Evolutionary conservation across 2,797 vertebrate genomes (phyloP).

Genomic region (Amniataba percoides): DNA sequence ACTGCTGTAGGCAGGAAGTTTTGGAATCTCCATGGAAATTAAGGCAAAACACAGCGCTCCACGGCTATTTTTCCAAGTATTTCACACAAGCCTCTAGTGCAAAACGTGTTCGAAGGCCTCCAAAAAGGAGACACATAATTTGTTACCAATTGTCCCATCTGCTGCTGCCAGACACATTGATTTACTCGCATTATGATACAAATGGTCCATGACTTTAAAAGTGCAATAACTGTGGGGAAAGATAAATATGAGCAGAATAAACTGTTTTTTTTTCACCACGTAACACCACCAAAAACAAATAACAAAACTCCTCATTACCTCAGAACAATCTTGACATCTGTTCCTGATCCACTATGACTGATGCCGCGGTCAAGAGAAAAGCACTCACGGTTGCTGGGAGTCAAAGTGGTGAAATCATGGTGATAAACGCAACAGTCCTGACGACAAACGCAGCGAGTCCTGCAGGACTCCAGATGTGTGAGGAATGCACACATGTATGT

Average conservation of each 20-base stretch:
- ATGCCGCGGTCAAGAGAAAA: conserved; percentile 48
- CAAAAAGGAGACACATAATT: conserved; percentile 54
- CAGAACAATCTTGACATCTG: conserved; percentile 44
- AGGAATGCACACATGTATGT: conserved; percentile 56
- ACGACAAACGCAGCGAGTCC: conserved; percentile 44
- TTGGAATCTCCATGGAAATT: conserved; percentile 87
- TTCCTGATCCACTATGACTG: conserved; percentile 39
- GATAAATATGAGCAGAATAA: neutral
- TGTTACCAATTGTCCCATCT: conserved; percentile 49
- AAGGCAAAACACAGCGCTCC: conserved; percentile 82
- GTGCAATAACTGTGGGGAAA: conserved; percentile 12
- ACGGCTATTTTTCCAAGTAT: conserved; percentile 81
- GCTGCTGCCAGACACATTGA: conserved; percentile 39
- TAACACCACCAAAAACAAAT: conserved; percentile 21
- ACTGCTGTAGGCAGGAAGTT: conserved; percentile 84
- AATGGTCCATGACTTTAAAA: conserved; percentile 15
- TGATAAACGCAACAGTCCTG: conserved; percentile 50
- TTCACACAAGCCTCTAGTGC: conserved; percentile 68
- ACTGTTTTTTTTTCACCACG: conserved; percentile 18
- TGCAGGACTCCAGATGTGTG: conserved; percentile 68
- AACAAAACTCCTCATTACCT: conserved; percentile 4
- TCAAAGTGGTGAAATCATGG: conserved; percentile 63
- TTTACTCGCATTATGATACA: conserved; percentile 43
- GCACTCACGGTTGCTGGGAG: conserved; percentile 37
- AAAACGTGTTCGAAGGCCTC: conserved; percentile 65